Percentiles rank a stretch among this genome's conserved stretches.
phyloP scores from a whole-genome alignment of 2,888 invertebrate species.

The Pseudococcus viburni region DNA sequence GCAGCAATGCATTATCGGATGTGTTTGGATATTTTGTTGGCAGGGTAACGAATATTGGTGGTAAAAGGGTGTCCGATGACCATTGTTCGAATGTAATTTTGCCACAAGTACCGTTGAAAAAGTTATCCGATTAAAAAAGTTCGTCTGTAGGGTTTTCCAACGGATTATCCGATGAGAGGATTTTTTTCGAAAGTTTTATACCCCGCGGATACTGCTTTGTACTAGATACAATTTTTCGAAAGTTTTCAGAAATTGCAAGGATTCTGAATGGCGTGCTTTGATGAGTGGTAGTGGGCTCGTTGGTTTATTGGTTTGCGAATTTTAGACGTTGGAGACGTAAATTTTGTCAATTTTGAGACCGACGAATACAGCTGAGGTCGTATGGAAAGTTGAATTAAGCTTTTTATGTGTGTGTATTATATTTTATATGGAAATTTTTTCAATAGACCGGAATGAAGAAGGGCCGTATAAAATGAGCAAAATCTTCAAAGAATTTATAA shows the following conservation, averaged over 20 bases:
- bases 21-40: conserved; percentile 39
- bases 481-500: too few species aligned
- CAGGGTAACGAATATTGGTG: not conserved
- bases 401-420: too few species aligned
- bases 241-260: not conserved
- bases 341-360: not conserved
- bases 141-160: not conserved
- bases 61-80: not conserved
- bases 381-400: too few species aligned
- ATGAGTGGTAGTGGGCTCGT: not conserved
- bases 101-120: not conserved
- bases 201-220: not conserved
- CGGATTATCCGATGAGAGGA: not conserved
- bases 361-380: not conserved
- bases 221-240: not conserved
- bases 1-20: not conserved
- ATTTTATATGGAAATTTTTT: too few species aligned
- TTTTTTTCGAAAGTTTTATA: not conserved
- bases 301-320: not conserved
- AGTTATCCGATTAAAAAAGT: conserved; percentile 26
- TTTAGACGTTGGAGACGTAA: not conserved
- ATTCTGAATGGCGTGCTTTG: not conserved
- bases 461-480: too few species aligned
- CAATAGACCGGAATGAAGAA: too few species aligned
- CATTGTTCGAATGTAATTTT: conserved; percentile 12